A percentile compares a stretch with the other conserved stretches of the same genome.
Conservation (phyloP, 2,113 vertebrate species). For the Probosciger aterrimus region DNA sequence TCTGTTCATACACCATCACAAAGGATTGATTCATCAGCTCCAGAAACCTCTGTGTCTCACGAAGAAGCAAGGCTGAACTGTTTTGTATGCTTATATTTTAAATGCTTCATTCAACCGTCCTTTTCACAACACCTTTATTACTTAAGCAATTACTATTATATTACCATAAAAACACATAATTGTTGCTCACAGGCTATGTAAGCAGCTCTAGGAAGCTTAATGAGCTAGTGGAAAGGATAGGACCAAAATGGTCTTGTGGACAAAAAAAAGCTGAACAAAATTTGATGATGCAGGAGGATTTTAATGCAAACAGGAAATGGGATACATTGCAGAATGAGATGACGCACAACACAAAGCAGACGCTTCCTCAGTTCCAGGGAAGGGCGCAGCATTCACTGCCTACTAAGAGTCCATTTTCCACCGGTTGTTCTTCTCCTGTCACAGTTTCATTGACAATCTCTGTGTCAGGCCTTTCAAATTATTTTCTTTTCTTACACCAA, state of each 20-base stretch:
- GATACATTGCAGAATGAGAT: background rate
- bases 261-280: background rate
- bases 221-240: background rate
- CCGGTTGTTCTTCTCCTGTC: background rate
- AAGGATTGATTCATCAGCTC: background rate
- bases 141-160: background rate
- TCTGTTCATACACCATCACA: background rate
- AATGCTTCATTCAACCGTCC: background rate
- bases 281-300: background rate
- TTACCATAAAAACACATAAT: background rate
- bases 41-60: background rate
- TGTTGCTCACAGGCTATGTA: background rate
- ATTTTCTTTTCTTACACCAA: background rate
- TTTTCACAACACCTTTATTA: background rate
- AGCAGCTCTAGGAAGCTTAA: background rate
- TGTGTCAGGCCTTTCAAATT: background rate
- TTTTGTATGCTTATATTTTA: fast-evolving
- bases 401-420: background rate
- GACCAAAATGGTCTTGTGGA: fast-evolving
- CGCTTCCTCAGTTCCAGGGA: background rate
- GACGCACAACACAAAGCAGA: background rate
- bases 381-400: background rate
- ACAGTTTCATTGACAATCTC: background rate
- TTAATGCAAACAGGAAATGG: background rate
- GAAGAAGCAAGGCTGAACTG: background rate